Evolutionary conservation across 1,140 invertebrate species (phyloP).

Genomic region (Sipha flava): DNA sequence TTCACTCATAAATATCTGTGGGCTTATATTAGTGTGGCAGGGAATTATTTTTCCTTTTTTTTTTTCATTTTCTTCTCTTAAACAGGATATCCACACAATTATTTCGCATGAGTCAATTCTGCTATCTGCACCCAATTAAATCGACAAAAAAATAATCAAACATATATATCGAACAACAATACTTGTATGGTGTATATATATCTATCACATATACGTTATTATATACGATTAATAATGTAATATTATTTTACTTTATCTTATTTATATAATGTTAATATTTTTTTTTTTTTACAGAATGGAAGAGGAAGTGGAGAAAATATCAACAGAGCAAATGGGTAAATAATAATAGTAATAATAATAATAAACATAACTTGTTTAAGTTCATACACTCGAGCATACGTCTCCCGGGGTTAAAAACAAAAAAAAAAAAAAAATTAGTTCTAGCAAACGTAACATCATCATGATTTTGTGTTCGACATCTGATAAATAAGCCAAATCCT

Average conservation of each 20-base stretch:
- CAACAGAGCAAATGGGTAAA: slow-evolving; percentile 68
- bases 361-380: not conserved
- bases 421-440: too few relatives aligned
- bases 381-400: too few relatives aligned
- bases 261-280: slow-evolving; percentile 44
- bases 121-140: not conserved
- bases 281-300: slow-evolving; percentile 73
- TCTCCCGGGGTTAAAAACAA: not conserved
- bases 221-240: not conserved
- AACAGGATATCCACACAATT: not conserved
- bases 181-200: too few relatives aligned
- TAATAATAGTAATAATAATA: slow-evolving; percentile 36
- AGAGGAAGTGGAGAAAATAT: slow-evolving; percentile 61
- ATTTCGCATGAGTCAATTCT: not conserved
- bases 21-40: not conserved
- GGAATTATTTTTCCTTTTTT: not conserved
- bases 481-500: too few relatives aligned
- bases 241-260: not conserved
- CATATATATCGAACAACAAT: not conserved
- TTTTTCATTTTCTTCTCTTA: not conserved
- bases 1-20: not conserved
- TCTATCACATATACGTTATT: too few relatives aligned
- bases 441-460: too few relatives aligned
- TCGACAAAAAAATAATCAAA: not conserved
- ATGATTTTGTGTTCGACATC: too few relatives aligned